phyloP scores from a whole-genome alignment of 2,797 vertebrate genomes.

The Acrocephalus scirpaceus region DNA sequence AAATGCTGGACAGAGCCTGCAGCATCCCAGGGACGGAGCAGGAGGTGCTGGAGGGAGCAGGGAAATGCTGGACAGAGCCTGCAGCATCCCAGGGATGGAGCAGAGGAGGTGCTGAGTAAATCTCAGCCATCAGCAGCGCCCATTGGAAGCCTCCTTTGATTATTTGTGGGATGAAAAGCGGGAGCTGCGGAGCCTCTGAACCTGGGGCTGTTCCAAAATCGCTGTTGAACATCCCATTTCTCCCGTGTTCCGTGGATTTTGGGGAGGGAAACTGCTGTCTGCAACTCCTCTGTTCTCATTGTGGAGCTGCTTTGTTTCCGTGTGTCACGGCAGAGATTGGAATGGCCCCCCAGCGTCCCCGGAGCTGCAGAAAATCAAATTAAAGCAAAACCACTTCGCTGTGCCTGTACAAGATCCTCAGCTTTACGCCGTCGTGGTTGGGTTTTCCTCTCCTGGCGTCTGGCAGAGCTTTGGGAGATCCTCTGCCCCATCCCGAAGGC shows the following conservation, averaged over 20 bases:
- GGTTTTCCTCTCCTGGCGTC: neutral
- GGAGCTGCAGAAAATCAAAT: slow-evolving; percentile 53
- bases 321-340: neutral
- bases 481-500: neutral
- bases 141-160: neutral
- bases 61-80: too few relatives aligned
- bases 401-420: neutral
- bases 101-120: neutral
- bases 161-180: neutral
- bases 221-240: neutral
- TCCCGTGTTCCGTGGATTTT: neutral
- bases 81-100: too few relatives aligned
- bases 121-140: neutral
- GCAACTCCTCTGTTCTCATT: slow-evolving; percentile 14
- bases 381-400: slow-evolving; percentile 35
- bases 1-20: too few relatives aligned
- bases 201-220: neutral
- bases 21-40: neutral
- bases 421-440: neutral
- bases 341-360: slow-evolving; percentile 16
- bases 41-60: too few relatives aligned
- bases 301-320: slow-evolving; percentile 51
- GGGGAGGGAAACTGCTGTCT: slow-evolving; percentile 20
- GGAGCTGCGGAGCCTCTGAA: neutral
- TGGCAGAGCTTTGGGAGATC: neutral